A percentile compares a stretch with the other conserved stretches of the same genome.
These are phyloP conservation scores for Oxygymnocypris stewartii DNA, from an alignment of 2,113 vertebrate genomes.

Conservation along the genomic window DNA sequence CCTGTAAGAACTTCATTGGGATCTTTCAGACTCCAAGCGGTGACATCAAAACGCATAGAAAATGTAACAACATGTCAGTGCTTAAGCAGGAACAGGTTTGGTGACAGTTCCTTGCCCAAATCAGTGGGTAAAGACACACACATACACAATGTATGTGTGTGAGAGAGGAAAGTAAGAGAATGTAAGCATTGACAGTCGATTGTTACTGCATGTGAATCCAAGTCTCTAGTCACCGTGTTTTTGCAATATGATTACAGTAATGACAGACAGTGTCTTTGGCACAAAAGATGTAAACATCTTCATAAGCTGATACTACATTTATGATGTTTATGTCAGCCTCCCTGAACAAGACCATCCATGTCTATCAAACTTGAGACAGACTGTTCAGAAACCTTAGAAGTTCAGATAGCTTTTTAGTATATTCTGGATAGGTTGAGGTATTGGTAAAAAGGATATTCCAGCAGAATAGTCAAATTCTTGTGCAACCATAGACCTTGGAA, in stretches of 20 bases:
- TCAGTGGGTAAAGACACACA: slow-evolving; percentile 13
- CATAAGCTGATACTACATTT: slow-evolving; percentile 11
- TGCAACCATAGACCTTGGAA: slow-evolving; percentile 49
- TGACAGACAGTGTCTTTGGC: slow-evolving; percentile 8
- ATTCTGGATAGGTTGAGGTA: neutral
- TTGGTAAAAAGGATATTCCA: neutral
- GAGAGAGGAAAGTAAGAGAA: neutral
- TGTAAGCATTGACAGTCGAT: neutral
- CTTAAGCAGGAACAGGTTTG: neutral
- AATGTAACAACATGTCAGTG: slow-evolving; percentile 40
- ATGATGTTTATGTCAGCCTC: slow-evolving; percentile 41
- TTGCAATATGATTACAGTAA: slow-evolving; percentile 49
- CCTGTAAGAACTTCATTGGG: slow-evolving; percentile 15
- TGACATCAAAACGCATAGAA: slow-evolving; percentile 37
- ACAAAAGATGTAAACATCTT: slow-evolving; percentile 33
- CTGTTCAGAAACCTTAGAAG: neutral
- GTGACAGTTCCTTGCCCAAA: neutral
- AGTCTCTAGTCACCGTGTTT: slow-evolving; percentile 7
- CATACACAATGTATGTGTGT: neutral
- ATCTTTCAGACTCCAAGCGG: neutral
- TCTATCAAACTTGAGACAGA: neutral
- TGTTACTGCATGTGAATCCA: slow-evolving; percentile 17
- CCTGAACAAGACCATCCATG: slow-evolving; percentile 28
- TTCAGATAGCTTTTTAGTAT: slow-evolving; percentile 11
- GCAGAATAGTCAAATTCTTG: slow-evolving; percentile 33